These are phyloP conservation scores for Herpetotheres cachinnans DNA, from an alignment of 2,113 vertebrate species.

Conservation along the genomic window DNA sequence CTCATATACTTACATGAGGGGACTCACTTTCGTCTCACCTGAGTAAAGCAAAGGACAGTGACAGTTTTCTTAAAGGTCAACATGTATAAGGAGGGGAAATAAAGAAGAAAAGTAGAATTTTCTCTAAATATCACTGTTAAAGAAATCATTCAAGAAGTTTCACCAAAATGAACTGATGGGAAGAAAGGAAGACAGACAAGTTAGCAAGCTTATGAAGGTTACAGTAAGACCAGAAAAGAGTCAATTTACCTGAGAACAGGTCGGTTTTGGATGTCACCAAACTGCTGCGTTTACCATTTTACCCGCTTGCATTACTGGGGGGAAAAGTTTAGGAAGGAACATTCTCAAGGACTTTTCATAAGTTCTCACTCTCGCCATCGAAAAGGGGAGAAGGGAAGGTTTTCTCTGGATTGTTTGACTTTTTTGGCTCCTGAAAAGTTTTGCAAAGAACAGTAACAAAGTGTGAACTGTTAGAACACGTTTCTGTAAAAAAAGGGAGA, in stretches of 20 bases:
- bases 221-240: constrained; percentile 60
- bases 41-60: not conserved
- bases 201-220: not conserved
- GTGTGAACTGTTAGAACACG: constrained; percentile 77
- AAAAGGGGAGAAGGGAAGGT: constrained; percentile 82
- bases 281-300: constrained; percentile 75
- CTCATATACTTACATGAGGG: not conserved
- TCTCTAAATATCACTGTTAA: not conserved
- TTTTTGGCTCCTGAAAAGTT: constrained; percentile 84
- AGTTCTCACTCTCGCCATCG: constrained; percentile 78
- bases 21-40: not conserved
- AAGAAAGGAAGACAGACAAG: constrained; percentile 52
- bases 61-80: constrained; percentile 2
- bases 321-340: constrained; percentile 81
- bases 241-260: constrained; percentile 79
- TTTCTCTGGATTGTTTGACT: constrained; percentile 81
- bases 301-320: constrained; percentile 78
- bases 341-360: constrained; percentile 77
- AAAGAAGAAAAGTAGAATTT: not conserved
- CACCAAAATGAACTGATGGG: constrained; percentile 18
- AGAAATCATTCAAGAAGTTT: not conserved
- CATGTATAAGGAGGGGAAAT: not conserved
- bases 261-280: constrained; percentile 73
- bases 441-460: constrained; percentile 84
- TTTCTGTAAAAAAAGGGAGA: constrained; percentile 61